Evolutionary conservation across 2,113 vertebrate genomes (phyloP).

Genomic region (Apodemus speciosus): DNA sequence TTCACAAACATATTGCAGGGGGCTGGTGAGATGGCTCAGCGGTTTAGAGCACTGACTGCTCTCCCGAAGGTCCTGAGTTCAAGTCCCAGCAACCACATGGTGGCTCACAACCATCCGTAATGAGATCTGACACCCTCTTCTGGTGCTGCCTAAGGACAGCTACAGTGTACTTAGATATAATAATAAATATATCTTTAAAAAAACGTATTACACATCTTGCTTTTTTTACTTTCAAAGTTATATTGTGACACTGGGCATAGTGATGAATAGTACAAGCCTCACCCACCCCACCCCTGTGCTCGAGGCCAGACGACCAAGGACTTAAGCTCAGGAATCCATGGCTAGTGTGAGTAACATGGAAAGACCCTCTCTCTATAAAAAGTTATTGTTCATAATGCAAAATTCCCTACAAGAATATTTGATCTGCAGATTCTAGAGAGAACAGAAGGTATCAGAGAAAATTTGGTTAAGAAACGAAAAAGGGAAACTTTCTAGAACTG

Average conservation of each 20-base stretch:
- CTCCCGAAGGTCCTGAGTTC: too few species aligned
- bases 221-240: not conserved
- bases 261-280: not conserved
- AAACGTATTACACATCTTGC: not conserved
- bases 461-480: not conserved
- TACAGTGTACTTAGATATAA: too few species aligned
- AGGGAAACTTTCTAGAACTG: not conserved
- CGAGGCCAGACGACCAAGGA: not conserved
- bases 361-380: not conserved
- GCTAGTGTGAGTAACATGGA: too few species aligned
- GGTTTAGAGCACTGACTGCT: too few species aligned
- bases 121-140: too few species aligned
- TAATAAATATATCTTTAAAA: too few species aligned
- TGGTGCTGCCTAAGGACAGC: too few species aligned
- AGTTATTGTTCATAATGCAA: not conserved
- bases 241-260: not conserved
- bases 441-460: slow-evolving; percentile 18
- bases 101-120: too few species aligned
- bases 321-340: not conserved
- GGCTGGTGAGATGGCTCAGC: too few species aligned
- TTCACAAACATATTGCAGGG: not conserved
- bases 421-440: not conserved
- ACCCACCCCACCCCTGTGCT: too few species aligned
- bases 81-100: too few species aligned
- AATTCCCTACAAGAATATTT: not conserved